These are phyloP conservation scores for Hirudo medicinalis DNA, from an alignment of 1,140 invertebrate genomes.

Conservation along the genomic window DNA sequence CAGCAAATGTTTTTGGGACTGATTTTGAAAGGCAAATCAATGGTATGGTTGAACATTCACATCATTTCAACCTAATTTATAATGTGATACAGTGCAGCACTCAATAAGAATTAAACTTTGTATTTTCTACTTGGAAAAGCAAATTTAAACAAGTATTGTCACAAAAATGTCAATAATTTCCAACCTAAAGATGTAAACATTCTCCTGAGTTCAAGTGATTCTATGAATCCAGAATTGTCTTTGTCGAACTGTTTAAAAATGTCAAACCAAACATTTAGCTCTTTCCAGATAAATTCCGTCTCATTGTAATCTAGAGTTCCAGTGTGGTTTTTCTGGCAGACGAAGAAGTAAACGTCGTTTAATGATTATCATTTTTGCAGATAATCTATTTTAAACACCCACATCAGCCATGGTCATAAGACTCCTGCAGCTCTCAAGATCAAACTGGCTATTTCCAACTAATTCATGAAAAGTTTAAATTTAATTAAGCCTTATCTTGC, in stretches of 20 bases:
- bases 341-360: not conserved
- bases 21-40: too few species aligned
- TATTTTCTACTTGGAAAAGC: not conserved
- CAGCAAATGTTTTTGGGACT: not conserved
- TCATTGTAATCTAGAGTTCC: conserved; percentile 12
- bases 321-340: conserved; percentile 12
- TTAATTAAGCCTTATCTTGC: not conserved
- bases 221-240: conserved; percentile 10
- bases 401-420: conserved; percentile 16
- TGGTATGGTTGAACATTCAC: not conserved
- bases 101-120: not conserved
- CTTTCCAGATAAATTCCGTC: conserved; percentile 4
- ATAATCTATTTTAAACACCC: not conserved
- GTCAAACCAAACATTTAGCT: conserved; percentile 10
- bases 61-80: not conserved
- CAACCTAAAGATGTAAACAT: conserved; percentile 18
- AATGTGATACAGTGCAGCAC: not conserved
- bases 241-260: conserved; percentile 17
- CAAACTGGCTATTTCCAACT: conserved; percentile 3
- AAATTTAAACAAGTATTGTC: not conserved
- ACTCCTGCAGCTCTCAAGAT: conserved; percentile 15
- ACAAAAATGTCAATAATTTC: not conserved
- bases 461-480: not conserved
- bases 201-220: conserved; percentile 2
- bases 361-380: too few species aligned